Base-by-base conservation (phyloP, 2,797 vertebrate genomes). In the Leptoclinus maculatus region DNA sequence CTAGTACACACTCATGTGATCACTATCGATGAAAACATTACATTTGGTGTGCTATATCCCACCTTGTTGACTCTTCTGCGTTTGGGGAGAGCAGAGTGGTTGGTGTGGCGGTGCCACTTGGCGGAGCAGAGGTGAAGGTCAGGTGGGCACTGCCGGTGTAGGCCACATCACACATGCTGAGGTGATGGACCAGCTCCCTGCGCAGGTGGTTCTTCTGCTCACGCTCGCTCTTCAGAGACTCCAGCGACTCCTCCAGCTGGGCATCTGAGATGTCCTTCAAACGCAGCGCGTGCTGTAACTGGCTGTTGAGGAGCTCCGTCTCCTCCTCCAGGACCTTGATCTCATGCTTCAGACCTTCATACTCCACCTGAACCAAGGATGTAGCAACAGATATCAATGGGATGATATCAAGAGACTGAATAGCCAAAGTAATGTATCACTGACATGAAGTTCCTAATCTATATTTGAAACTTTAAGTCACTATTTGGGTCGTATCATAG, bases 281-380 rank as follows among this genome's bases (percentile, higher is more conserved):
- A 14, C 97, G 96, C 79, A 98, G 92, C 1, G 97, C 97, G 6
- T 99, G 97, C 88, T 97, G 96, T 67, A 99, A 89, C 90, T 99
- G 98, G 87, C 96, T 95, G 89, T 97, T 97, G 17, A 99, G 95
- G 66, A 98, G 91, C 45, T 96, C 96, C 0, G 95, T 96, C 86
- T 99, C 97, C 91, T 99, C 98, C 92, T 98, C 97, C 87, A 97
- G 95, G 7, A 98, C 96, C 84, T 99, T 99, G 74, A 98, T 97
- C 93, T 98, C 97, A 47, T 99, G 98, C 87, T 99, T 99, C 91
- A 99, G 93, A 32, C 98, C 97, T 95, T 99, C 98, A 1, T 97
- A 99, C 91, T 99, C 98, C 91, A 99, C 97, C 98, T 99, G 90
- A 78, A 92, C 82, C 63, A 92, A 72, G 79, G 14, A 36, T 25